Evolutionary conservation across 2,113 vertebrate genomes (phyloP), one percentile per base, ranked within the genome.

Genomic region (Elephantulus edwardii): DNA sequence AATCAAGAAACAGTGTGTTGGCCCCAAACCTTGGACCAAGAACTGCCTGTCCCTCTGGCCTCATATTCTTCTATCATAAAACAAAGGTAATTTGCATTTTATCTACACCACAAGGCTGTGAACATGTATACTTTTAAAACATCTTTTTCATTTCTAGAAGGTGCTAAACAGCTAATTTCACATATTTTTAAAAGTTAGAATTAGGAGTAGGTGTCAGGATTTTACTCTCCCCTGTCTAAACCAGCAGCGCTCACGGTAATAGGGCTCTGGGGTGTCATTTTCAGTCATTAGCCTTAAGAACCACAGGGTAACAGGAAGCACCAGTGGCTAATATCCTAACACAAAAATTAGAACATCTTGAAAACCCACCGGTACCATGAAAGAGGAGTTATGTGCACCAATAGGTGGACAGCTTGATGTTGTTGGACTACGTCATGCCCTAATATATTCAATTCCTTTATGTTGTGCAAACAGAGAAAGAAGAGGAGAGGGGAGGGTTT

Each of bases 351-450:
- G 94, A 94, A 75, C 88, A 90, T 94, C 88, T 92, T 90, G 83
- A 93, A 96, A 95, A 77, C 79, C 90, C 92, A 86, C 72, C 91
- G 85, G 92, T 94, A 80, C 92, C 52, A 58, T 83, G 82, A 20
- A 66, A 66, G 68, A 90, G 90, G 91, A 95, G 66, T 72, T 81
- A 83, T 66, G 79, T 46, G 54, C 64, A 42, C n/a, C 48, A 46
- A 82, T 52, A 44, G 30, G 64, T 42, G 62, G 48, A 52, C 82
- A 77, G 79, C 75, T 86, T 33, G 10, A 72, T 89, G 71, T 75
- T 42, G 12, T 4, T 13, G 26, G 33, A 28, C 74, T 81, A 44
- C 89, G 54, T 35, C 42, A 11, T 35, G 20, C 6, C 44, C 42
- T n/a, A 33, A 48, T 20, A 8, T 28, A 24, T 35, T 82, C 77